Percentiles rank a stretch among this genome's conserved stretches.
phyloP scores from a whole-genome alignment of 2,797 vertebrate species.

The Eutrigla gurnardus region DNA sequence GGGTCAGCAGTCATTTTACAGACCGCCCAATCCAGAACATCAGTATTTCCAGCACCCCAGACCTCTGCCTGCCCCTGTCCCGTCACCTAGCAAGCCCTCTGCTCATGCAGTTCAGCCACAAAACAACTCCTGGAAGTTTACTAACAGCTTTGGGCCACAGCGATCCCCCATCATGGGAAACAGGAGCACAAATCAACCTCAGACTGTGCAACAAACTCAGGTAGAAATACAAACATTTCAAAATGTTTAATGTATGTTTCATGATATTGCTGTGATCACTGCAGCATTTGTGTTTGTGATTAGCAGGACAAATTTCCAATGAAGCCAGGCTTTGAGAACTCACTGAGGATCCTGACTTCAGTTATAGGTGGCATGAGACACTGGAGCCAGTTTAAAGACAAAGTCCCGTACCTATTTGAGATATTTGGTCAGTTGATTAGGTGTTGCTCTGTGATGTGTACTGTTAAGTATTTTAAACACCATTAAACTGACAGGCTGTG shows the following conservation, averaged over 20 bases:
- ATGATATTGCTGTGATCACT: constrained; percentile 5
- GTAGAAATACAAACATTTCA: constrained; percentile 27
- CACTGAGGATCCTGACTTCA: constrained; percentile 90
- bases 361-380: constrained; percentile 93
- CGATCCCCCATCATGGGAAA: constrained; percentile 31
- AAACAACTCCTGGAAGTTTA: constrained; percentile 75
- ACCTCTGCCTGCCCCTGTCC: constrained; percentile 35
- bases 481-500: constrained; percentile 33
- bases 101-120: constrained; percentile 43
- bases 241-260: neutral
- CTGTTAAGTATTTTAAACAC: neutral
- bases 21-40: constrained; percentile 36
- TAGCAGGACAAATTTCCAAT: constrained; percentile 60
- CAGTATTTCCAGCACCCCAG: constrained; percentile 56
- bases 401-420: constrained; percentile 89
- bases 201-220: constrained; percentile 29
- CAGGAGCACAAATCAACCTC: constrained; percentile 30
- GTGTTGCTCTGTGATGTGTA: neutral
- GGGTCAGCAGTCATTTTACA: constrained; percentile 61
- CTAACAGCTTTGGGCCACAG: constrained; percentile 62
- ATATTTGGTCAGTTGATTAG: constrained; percentile 87
- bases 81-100: constrained; percentile 39
- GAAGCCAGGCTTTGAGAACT: constrained; percentile 83
- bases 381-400: constrained; percentile 91
- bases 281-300: constrained; percentile 17